A percentile compares a stretch with the other conserved stretches of the same genome.
Conservation (phyloP, 1,140 invertebrate genomes). For the Pseudomyrmex cubaensis region DNA sequence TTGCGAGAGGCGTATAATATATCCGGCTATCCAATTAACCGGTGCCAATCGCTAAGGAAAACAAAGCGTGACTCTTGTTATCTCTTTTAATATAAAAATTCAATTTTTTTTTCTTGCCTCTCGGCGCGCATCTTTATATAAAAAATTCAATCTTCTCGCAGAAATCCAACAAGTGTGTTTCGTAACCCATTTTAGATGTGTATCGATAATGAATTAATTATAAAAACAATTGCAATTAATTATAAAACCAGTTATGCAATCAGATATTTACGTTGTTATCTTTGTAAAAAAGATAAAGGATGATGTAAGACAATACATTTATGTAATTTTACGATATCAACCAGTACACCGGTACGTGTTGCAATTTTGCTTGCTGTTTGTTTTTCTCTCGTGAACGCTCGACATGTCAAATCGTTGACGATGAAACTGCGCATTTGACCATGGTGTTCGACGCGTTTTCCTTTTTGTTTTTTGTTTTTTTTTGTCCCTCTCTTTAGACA, state of each 20-base stretch:
- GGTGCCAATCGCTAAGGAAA: conserved; percentile 29
- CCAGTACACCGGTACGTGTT: too few species aligned
- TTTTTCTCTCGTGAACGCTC: too few species aligned
- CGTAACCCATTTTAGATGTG: too few species aligned
- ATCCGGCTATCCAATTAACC: conserved; percentile 46
- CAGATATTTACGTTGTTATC: background rate
- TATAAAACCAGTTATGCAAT: background rate
- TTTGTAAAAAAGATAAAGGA: background rate
- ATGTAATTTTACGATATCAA: background rate
- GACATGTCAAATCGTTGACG: conserved; percentile 12
- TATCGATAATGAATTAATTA: background rate
- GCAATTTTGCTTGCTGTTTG: too few species aligned
- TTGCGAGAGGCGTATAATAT: conserved; percentile 24
- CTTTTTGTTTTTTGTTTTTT: background rate
- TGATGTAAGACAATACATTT: background rate
- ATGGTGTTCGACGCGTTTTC: background rate
- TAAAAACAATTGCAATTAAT: background rate
- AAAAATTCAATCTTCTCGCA: background rate
- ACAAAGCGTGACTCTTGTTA: conserved; percentile 1
- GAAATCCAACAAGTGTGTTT: conserved; percentile 1
- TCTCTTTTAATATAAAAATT: conserved; percentile 2
- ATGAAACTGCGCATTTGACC: conserved; percentile 7
- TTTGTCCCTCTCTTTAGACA: too few species aligned
- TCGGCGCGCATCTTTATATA: background rate
- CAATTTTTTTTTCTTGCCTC: background rate